These are phyloP conservation scores for Scyliorhinus canicula DNA, from an alignment of 2,797 vertebrate genomes.

Conservation along the genomic window DNA sequence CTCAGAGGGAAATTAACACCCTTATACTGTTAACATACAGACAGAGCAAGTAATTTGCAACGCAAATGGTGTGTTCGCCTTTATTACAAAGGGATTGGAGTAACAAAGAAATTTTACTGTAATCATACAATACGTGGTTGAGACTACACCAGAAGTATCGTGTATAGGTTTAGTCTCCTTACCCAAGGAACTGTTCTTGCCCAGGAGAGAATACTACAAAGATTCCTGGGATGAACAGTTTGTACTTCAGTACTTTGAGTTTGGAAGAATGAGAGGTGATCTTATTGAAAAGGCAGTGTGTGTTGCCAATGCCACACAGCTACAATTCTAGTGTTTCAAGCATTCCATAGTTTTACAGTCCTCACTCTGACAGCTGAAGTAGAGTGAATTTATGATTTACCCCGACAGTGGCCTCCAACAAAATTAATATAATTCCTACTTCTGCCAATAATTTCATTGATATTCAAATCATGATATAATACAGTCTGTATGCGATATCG, in stretches of 20 bases:
- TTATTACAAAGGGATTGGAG: background rate
- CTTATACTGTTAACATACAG: background rate
- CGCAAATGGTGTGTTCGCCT: background rate
- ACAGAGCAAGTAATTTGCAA: background rate
- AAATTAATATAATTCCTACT: no score
- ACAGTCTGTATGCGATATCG: no score
- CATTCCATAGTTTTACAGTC: no score
- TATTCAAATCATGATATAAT: no score
- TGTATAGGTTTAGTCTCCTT: background rate
- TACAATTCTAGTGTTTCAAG: no score
- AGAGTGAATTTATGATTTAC: no score
- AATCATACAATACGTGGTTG: background rate
- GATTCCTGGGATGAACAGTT: background rate
- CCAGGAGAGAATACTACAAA: background rate
- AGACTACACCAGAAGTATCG: background rate
- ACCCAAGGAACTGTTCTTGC: background rate
- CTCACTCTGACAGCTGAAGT: no score
- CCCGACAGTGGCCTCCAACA: no score
- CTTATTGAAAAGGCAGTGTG: background rate
- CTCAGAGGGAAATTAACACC: background rate
- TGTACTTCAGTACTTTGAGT: background rate
- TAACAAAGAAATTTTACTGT: background rate
- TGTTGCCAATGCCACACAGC: no score
- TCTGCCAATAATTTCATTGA: no score
- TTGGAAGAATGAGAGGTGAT: background rate